phyloP scores from a whole-genome alignment of 2,888 invertebrate species.

The Keiferia lycopersicella region DNA sequence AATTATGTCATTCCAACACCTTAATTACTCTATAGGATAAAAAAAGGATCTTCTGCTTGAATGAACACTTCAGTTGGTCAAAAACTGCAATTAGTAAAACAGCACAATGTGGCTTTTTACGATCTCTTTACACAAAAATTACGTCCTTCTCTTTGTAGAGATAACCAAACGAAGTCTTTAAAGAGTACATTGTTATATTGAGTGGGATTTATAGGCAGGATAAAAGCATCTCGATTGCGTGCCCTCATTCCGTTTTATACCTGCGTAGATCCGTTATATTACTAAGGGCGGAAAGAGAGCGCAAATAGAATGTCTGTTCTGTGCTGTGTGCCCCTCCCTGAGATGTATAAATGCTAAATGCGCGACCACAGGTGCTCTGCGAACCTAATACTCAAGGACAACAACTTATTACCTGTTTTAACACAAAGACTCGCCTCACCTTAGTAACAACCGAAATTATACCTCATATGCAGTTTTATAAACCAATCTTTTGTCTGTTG shows the following conservation, averaged over 20 bases:
- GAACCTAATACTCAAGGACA: slow-evolving; percentile 39
- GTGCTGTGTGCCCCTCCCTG: slow-evolving; percentile 16
- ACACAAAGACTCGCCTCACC: slow-evolving; percentile 22
- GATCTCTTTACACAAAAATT: too few relatives aligned
- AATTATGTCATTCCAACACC: too few relatives aligned
- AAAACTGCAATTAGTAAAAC: too few relatives aligned
- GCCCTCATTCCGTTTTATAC: slow-evolving; percentile 33
- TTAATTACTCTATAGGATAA: too few relatives aligned
- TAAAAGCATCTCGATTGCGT: neutral
- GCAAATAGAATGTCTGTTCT: neutral
- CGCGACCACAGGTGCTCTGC: slow-evolving; percentile 36
- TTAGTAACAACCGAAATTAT: slow-evolving; percentile 25
- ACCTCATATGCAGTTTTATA: slow-evolving; percentile 25
- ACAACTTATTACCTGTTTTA: slow-evolving; percentile 33
- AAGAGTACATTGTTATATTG: neutral
- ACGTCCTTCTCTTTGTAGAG: neutral
- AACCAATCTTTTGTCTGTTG: slow-evolving; percentile 37
- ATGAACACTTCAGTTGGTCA: too few relatives aligned
- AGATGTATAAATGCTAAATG: slow-evolving; percentile 28
- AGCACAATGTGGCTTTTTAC: too few relatives aligned
- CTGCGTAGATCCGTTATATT: slow-evolving; percentile 43
- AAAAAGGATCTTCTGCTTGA: too few relatives aligned
- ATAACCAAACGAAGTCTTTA: neutral
- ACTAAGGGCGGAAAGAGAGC: slow-evolving; percentile 38
- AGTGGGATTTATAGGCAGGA: neutral